A percentile compares a stretch with the other conserved stretches of the same genome.
These are phyloP conservation scores for Hypanus sabinus DNA, from an alignment of 2,113 vertebrate species.

Conservation along the genomic window DNA sequence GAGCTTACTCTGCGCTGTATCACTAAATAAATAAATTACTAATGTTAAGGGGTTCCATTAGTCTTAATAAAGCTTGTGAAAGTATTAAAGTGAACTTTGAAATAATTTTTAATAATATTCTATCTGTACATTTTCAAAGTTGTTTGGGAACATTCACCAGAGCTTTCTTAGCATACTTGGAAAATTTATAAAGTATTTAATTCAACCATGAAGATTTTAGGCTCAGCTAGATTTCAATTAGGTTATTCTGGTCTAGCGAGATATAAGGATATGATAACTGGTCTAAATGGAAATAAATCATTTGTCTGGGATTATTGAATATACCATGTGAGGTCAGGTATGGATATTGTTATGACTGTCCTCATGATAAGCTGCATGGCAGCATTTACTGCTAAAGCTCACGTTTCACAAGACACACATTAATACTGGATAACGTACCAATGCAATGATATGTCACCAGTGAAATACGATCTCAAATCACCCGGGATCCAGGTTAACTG, in stretches of 20 bases:
- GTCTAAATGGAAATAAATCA: not conserved
- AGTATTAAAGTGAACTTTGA: not conserved
- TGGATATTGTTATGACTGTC: not conserved
- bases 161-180: not conserved
- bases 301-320: not conserved
- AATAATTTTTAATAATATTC: not conserved
- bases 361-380: not conserved
- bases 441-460: not conserved
- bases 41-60: too few relatives aligned
- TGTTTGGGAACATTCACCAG: not conserved
- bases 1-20: too few relatives aligned
- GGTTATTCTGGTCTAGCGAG: not conserved
- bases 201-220: not conserved
- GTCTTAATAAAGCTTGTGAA: not conserved
- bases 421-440: not conserved
- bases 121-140: not conserved
- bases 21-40: too few relatives aligned
- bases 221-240: not conserved
- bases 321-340: not conserved
- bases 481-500: not conserved
- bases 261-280: not conserved
- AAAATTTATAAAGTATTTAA: not conserved
- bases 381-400: not conserved
- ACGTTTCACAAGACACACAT: not conserved
- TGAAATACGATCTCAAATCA: not conserved